Evolutionary conservation across 2,113 vertebrate species (phyloP), one percentile per base, ranked within the genome.

Genomic region (Smithornis capensis): DNA sequence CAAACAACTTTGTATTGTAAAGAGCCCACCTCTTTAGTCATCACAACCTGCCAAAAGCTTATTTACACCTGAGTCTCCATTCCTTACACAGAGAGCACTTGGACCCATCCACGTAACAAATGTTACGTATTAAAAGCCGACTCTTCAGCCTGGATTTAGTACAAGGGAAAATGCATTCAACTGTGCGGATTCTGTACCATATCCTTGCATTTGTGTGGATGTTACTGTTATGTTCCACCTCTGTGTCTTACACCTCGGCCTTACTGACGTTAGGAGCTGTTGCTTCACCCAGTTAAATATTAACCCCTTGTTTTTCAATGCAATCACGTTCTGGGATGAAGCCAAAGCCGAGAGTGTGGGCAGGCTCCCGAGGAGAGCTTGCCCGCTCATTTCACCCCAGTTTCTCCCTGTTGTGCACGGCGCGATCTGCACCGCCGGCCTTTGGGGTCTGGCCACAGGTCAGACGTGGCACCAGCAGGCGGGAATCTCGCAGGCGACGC

Each of bases 71-170:
- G 10, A 4, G 27, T 59, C 45, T 70, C 45, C 38, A 5, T 3
- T 37, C 19, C 19, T 6, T 5, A 23, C 24, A 7, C 35, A 57
- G 22, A 4, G 16, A 76, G 33, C 31, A 49, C 57, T 13, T 3
- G n/a, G 40, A 28, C 9, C 21, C 37, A 40, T 8, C 37, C 40
- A 28, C 1, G 0, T 5, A 37, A 10, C 24, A 29, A 29, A 9
- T 4, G 5, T 17, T 15, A 13, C 0, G 0, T 3, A 27, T 8
- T 19, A 38, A 33, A 59, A 59, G 56, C 14, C 6, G 78, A 6
- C 7, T 0, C 28, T 68, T 29, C 90, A 62, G 49, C 38, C 16
- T 31, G 28, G 18, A 3, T 29, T 13, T 2, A 15, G 56, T 4
- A 11, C 25, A 10, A 24, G 23, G 45, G 38, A 14, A 59, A 68